Evolutionary conservation across 1,140 invertebrate genomes (phyloP), one percentile per base, ranked within the genome.

Genomic region (Cotesia vestalis): DNA sequence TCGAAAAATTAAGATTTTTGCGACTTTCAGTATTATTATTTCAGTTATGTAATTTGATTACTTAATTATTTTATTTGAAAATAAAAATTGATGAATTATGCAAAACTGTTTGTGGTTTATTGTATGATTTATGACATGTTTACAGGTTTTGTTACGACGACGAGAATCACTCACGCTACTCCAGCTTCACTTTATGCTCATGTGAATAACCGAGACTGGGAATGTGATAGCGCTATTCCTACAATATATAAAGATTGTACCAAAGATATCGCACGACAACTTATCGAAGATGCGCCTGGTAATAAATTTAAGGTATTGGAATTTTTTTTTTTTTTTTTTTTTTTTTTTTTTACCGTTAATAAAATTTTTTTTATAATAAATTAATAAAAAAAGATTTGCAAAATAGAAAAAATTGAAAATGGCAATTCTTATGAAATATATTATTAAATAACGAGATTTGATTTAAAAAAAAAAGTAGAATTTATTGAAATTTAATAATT

Each of bases 151-250:
- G 91, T 94, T 4, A 95, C 93, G 2, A 96, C 92, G 0, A 91
- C 93, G 1, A 86, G 91, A 53, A 88, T 95, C 1, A 95, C 94
- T 0, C 93, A 95, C 79, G 94, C 94, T 2, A 95, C 94, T 1
- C 94, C 94, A 0, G 92, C 91, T 0, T 90, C 91, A 4, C 85
- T 91, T 1, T 95, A 93, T 76, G 92, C 94, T n/a, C 89, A 91
- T 68, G 84, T 88, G 9, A 88, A 91, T 60, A 82, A 91, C 78
- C 83, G 93, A 4, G 88, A 92, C 66, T 93, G 92, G 91, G 92
- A 94, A 77, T 91, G 89, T 73, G 91, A 92, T 72, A 83, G 82
- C 1, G 74, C 84, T 63, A 85, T 90, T 72, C 89, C 88, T 0
- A 35, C 55, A 1, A 74, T 81, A 36, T 86, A 84, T 62, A 78